Conservation (phyloP, 2,113 vertebrate genomes). For the Chaenogobius annularis region DNA sequence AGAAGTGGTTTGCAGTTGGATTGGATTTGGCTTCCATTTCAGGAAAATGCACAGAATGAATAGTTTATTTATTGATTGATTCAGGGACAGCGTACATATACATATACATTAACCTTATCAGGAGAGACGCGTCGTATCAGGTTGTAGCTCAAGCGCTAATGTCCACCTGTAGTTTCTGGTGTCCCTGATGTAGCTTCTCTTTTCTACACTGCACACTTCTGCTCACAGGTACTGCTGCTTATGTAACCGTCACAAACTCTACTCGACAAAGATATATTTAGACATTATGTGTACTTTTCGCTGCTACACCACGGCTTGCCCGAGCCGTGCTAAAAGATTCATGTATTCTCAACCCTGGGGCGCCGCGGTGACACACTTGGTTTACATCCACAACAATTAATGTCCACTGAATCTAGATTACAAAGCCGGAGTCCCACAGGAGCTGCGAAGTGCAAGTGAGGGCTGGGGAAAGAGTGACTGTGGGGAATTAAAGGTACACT, state of each 20-base stretch:
- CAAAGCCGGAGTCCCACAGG: slow-evolving; percentile 60
- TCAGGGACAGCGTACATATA: no score
- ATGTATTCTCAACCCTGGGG: slow-evolving; percentile 84
- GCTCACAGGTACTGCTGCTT: slow-evolving; percentile 54
- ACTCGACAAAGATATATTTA: slow-evolving; percentile 76
- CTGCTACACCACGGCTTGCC: slow-evolving; percentile 55
- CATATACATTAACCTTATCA: no score
- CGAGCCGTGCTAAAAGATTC: slow-evolving; percentile 87
- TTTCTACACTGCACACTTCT: neutral
- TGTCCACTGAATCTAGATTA: slow-evolving; percentile 86
- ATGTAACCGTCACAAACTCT: slow-evolving; percentile 67
- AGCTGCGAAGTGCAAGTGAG: slow-evolving; percentile 18
- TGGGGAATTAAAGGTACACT: neutral
- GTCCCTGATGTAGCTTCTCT: no score
- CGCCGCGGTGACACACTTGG: slow-evolving; percentile 88
- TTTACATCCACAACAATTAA: slow-evolving; percentile 92
- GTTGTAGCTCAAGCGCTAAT: no score
- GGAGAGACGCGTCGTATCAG: no score
- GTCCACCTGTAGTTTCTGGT: no score
- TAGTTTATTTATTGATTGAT: no score
- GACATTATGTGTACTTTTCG: slow-evolving; percentile 47
- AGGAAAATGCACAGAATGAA: no score
- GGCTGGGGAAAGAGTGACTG: neutral
- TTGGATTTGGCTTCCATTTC: no score
- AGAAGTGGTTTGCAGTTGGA: no score